phyloP scores from a whole-genome alignment of 2,113 vertebrate species.

The Diadophis punctatus region DNA sequence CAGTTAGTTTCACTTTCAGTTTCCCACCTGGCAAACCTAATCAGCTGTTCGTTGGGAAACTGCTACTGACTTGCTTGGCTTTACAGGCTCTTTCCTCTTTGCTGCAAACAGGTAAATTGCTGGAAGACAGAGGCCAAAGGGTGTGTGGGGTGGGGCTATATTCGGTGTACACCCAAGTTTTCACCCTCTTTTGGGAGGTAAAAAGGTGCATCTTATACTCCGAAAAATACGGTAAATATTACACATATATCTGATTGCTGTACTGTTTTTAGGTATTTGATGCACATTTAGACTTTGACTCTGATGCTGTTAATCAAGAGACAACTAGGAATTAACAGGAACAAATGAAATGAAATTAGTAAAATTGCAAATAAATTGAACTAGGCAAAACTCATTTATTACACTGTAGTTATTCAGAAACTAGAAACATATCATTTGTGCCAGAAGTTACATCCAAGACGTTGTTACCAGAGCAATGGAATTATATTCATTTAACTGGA shows the following conservation, averaged over 20 bases:
- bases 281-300: background rate
- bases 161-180: too few species aligned
- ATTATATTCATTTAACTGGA: background rate
- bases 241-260: background rate
- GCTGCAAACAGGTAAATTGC: too few species aligned
- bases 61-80: too few species aligned
- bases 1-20: too few species aligned
- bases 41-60: too few species aligned
- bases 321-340: background rate
- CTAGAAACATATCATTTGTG: background rate
- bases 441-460: background rate
- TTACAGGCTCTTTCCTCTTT: too few species aligned
- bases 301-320: background rate
- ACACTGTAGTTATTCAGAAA: background rate
- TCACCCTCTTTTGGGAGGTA: too few species aligned
- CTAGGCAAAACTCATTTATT: background rate
- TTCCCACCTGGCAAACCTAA: too few species aligned
- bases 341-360: background rate
- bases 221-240: too few species aligned
- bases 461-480: background rate
- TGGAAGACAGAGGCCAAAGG: too few species aligned
- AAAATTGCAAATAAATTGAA: conserved; percentile 1
- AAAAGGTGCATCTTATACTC: too few species aligned
- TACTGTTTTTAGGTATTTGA: background rate
- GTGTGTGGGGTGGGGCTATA: too few species aligned